phyloP scores from a whole-genome alignment of 2,888 invertebrate genomes.

The Ectemnius continuus region DNA sequence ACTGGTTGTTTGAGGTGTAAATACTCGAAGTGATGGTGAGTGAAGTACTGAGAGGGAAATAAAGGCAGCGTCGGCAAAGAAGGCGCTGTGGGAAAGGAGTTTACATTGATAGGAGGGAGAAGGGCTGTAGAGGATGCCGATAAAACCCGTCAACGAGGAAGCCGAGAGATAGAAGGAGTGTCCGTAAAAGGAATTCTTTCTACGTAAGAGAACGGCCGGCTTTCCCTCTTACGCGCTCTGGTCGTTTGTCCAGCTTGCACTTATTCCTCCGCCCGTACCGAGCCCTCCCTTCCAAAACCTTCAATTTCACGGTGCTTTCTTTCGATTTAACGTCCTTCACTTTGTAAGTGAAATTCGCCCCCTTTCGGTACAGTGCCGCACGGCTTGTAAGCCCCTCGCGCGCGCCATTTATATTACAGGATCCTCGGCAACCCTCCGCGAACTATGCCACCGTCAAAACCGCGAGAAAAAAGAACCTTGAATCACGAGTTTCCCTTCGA shows the following conservation, averaged over 20 bases:
- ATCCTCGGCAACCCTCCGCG: neutral
- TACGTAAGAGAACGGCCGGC: slow-evolving; percentile 23
- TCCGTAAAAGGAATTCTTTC: slow-evolving; percentile 4
- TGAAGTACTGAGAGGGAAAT: too few species aligned
- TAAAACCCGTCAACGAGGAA: too few species aligned
- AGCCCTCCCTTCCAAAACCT: slow-evolving; percentile 43
- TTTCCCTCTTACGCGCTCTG: slow-evolving; percentile 16
- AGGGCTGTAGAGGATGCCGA: too few species aligned
- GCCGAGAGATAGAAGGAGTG: neutral
- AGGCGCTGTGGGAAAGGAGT: too few species aligned
- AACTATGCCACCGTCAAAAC: neutral
- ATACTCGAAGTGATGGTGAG: too few species aligned
- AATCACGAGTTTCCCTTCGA: neutral
- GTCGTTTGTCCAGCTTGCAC: slow-evolving; percentile 4
- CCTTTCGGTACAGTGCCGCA: slow-evolving; percentile 24
- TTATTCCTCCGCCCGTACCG: slow-evolving; percentile 11
- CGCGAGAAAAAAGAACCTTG: neutral
- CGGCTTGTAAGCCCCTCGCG: slow-evolving; percentile 12
- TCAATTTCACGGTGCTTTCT: slow-evolving; percentile 64
- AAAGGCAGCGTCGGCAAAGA: too few species aligned
- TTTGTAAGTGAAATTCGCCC: slow-evolving; percentile 47
- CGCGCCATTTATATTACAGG: slow-evolving; percentile 25
- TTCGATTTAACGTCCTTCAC: slow-evolving; percentile 57
- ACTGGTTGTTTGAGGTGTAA: too few species aligned
- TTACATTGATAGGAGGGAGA: too few species aligned